Base-by-base conservation (phyloP, 2,797 vertebrate genomes). In the Pitangus sulphuratus region DNA sequence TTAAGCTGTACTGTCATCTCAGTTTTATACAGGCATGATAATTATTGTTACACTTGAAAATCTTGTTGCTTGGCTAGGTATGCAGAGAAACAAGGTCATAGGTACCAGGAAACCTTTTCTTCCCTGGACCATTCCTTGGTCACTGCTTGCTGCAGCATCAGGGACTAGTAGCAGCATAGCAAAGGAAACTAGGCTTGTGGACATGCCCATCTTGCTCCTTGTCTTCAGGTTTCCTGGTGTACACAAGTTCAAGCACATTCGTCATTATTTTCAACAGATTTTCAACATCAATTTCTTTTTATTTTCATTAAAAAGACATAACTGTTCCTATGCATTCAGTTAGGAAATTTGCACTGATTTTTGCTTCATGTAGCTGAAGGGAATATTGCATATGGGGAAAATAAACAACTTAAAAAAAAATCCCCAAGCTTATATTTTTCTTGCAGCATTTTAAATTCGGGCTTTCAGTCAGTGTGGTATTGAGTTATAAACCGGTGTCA, bases 21-120 rank as follows among this genome's bases (percentile, higher is more conserved):
- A 28, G 9, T 61, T 93, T 89, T 31, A 53, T n/a, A 39, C 15
- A 31, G 24, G 3, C 22, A 19, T 17, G 15, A 10, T 62, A 65
- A 48, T 53, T 57, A 64, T 31, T 68, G 6, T 45, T 61, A 10
- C 22, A 54, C 20, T 68, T 40, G 10, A 75, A 76, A 79, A 25
- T 76, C 1, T 0, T 61, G 14, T 20, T 84, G 53, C 28, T 71
- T 79, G 37, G 21, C 22, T 57, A 26, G 12, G 25, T 57, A 19
- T 28, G 15, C 28, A 75, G 39, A 76, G 50, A 44, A 48, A 45
- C 11, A 48, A n/a, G 33, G n/a, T 18, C 0, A 0, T 12, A 15
- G n/a, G 11, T 53, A 25, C 33, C 14, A 56, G 37, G 37, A 62
- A 94, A 40, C 1, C 24, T 25, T 57, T 68, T 80, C 11, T 33